phyloP scores from a whole-genome alignment of 2,113 vertebrate genomes.

The Tursiops truncatus region DNA sequence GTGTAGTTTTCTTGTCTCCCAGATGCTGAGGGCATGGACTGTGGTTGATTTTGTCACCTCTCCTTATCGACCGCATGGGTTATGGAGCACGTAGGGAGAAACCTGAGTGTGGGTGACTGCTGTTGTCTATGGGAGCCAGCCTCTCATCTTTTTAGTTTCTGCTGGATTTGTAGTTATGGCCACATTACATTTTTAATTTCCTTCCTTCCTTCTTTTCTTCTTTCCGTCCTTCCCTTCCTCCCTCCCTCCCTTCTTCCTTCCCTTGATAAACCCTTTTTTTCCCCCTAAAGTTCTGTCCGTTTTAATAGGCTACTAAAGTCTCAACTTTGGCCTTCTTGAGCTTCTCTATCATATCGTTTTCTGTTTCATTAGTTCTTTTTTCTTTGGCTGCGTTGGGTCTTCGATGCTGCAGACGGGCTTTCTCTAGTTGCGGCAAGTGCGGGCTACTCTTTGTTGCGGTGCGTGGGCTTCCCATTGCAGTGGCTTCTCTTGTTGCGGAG shows the following conservation, averaged over 20 bases:
- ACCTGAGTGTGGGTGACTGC: too few relatives aligned
- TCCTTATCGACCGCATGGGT: background rate
- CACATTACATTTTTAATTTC: background rate
- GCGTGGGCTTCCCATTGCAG: too few relatives aligned
- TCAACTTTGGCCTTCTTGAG: background rate
- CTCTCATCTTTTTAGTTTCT: background rate
- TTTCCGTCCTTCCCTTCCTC: background rate
- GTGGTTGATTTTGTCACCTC: fast-evolving
- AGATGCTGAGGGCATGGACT: background rate
- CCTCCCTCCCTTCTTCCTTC: too few relatives aligned
- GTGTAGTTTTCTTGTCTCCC: background rate
- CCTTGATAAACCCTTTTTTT: background rate
- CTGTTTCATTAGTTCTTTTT: background rate
- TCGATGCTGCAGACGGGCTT: too few relatives aligned
- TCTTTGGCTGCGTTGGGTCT: too few relatives aligned
- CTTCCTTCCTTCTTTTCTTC: background rate
- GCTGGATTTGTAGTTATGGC: background rate
- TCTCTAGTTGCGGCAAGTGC: too few relatives aligned
- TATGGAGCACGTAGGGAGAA: fast-evolving
- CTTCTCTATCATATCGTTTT: background rate
- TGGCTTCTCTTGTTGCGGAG: too few relatives aligned
- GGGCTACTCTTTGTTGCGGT: too few relatives aligned
- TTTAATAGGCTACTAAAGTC: background rate
- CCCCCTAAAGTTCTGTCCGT: background rate
- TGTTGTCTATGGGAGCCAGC: fast-evolving